phyloP scores from a whole-genome alignment of 2,113 vertebrate genomes.

The Recurvirostra avosetta region DNA sequence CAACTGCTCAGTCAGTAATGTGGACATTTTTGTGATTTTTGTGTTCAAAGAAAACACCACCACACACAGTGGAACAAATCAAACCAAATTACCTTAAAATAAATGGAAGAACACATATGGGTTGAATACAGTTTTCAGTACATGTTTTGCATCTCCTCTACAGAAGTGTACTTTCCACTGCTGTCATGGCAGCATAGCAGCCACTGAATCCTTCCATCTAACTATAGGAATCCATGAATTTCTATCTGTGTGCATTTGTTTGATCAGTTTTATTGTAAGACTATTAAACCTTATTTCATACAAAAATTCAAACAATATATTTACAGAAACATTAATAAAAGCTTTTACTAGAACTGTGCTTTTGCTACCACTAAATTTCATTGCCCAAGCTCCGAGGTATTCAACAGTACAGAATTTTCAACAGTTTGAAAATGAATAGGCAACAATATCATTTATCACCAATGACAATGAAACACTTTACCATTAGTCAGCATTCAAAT shows the following conservation, averaged over 20 bases:
- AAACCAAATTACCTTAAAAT: not conserved
- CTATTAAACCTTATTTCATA: not conserved
- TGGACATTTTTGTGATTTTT: not conserved
- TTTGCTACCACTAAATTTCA: constrained; percentile 10
- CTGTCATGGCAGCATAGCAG: not conserved
- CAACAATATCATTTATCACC: constrained; percentile 3
- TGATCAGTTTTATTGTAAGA: not conserved
- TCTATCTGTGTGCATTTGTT: not conserved
- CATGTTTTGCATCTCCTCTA: not conserved
- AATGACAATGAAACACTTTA: not conserved
- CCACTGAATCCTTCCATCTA: not conserved
- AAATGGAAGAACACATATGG: not conserved
- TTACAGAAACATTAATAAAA: constrained; percentile 3
- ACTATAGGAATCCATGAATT: not conserved
- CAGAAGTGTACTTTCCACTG: not conserved
- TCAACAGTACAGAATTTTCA: not conserved
- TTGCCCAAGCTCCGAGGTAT: not conserved
- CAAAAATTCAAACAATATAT: not conserved
- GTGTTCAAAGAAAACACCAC: not conserved
- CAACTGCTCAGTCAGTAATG: not conserved
- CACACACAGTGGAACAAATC: not conserved
- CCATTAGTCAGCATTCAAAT: constrained; percentile 28
- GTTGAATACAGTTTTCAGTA: not conserved
- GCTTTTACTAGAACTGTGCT: not conserved
- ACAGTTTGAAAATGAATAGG: constrained; percentile 2